These are phyloP conservation scores for Sepiola atlantica DNA, from an alignment of 2,888 invertebrate species.

Conservation along the genomic window DNA sequence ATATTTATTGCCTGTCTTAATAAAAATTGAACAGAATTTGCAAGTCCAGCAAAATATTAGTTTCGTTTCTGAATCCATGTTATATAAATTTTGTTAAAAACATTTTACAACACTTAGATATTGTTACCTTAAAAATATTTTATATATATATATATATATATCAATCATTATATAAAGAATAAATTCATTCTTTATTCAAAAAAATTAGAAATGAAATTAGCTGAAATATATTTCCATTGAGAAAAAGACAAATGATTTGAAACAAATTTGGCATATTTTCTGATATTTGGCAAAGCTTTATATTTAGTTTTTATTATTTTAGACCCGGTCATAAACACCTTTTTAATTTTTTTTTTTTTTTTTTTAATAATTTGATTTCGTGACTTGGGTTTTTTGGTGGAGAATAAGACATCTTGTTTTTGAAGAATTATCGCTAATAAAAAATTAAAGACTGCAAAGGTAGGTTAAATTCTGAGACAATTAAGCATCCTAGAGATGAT, in stretches of 20 bases:
- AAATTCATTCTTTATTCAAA: neutral
- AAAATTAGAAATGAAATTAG: neutral
- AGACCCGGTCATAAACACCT: neutral
- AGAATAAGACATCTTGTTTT: neutral
- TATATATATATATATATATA: neutral
- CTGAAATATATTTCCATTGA: neutral
- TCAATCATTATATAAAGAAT: neutral
- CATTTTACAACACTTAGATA: constrained; percentile 10
- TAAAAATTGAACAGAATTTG: neutral
- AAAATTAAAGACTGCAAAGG: constrained; percentile 8
- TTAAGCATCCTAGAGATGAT: neutral
- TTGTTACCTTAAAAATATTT: neutral
- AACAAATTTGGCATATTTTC: constrained; percentile 15
- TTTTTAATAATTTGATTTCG: neutral
- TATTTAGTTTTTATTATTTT: neutral
- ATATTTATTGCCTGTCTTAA: neutral
- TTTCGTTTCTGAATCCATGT: neutral
- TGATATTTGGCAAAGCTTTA: neutral
- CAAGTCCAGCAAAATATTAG: neutral
- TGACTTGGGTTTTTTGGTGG: neutral
- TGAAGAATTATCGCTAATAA: neutral
- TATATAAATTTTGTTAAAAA: neutral
- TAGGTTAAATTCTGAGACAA: neutral
- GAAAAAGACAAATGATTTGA: neutral
- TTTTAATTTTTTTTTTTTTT: neutral